Percentiles rank a stretch among this genome's conserved stretches.
These are phyloP conservation scores for Trichopria drosophilae DNA, from an alignment of 2,888 invertebrate species.

Conservation along the genomic window DNA sequence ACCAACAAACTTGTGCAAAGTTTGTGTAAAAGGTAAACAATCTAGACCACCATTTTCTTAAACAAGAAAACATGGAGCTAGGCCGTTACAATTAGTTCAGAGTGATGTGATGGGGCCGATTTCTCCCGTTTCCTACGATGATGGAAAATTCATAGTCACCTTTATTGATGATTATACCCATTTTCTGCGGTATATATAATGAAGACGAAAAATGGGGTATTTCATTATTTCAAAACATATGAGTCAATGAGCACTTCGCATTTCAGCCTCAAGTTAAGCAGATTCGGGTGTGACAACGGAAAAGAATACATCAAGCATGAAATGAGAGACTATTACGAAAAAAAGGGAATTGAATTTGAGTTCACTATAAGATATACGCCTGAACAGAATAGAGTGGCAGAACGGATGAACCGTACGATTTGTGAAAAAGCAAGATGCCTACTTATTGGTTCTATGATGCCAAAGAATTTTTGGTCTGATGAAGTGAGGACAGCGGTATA, in stretches of 20 bases:
- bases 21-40: conserved; percentile 37
- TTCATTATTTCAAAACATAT: conserved; percentile 39
- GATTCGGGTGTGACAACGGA: conserved; percentile 42
- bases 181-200: conserved; percentile 24
- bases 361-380: no score
- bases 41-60: conserved; percentile 21
- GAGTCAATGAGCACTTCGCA: conserved; percentile 38
- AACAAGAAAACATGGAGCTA: conserved; percentile 28
- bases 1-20: no score
- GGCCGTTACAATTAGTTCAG: conserved; percentile 38
- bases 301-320: conserved; percentile 35
- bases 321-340: conserved; percentile 35
- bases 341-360: conserved; percentile 37
- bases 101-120: conserved; percentile 41
- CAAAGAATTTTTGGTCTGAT: conserved; percentile 50
- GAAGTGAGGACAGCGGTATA: conserved; percentile 34
- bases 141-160: conserved; percentile 23
- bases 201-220: no score
- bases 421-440: conserved; percentile 53
- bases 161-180: conserved; percentile 46
- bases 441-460: no score
- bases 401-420: conserved; percentile 41
- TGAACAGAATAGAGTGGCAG: conserved; percentile 42
- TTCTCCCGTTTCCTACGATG: conserved; percentile 38
- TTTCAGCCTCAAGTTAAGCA: conserved; percentile 36